These are phyloP conservation scores for Stenoptilia bipunctidactyla DNA, from an alignment of 2,888 invertebrate species.

Conservation along the genomic window DNA sequence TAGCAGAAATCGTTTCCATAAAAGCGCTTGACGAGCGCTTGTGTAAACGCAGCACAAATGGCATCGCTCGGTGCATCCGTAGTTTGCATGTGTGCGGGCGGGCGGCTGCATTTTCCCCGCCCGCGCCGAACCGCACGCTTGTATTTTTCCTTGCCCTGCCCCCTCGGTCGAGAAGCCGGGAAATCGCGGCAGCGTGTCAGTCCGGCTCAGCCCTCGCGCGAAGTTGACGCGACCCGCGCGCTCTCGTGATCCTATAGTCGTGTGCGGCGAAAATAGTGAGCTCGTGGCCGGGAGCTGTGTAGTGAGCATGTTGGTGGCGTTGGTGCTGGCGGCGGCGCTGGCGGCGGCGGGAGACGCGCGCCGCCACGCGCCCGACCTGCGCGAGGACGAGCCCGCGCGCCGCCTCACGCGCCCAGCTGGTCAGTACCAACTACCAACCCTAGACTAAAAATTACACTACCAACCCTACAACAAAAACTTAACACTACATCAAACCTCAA, in stretches of 20 bases:
- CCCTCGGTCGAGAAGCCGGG: slow-evolving; percentile 58
- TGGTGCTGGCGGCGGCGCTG: slow-evolving; percentile 43
- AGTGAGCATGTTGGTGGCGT: slow-evolving; percentile 40
- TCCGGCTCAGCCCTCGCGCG: slow-evolving; percentile 59
- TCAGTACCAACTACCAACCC: slow-evolving; percentile 49
- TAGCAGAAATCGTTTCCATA: no score
- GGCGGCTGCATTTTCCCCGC: slow-evolving; percentile 51
- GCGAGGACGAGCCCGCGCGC: slow-evolving; percentile 76
- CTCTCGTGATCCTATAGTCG: slow-evolving; percentile 31
- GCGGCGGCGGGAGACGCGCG: slow-evolving; percentile 47
- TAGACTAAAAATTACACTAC: no score
- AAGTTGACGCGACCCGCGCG: slow-evolving; percentile 47
- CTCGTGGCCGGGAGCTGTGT: slow-evolving; percentile 54
- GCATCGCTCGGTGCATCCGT: slow-evolving; percentile 4
- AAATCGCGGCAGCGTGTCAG: slow-evolving; percentile 63
- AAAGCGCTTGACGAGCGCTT: neutral
- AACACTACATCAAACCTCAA: neutral
- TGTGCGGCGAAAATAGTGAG: slow-evolving; percentile 62
- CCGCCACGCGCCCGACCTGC: slow-evolving; percentile 74
- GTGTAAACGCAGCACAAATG: neutral
- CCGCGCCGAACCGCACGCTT: slow-evolving; percentile 62
- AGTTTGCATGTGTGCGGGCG: slow-evolving; percentile 32
- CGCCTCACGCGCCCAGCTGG: slow-evolving; percentile 76
- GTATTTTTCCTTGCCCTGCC: slow-evolving; percentile 39
- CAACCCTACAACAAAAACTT: no score